Percentiles rank a stretch among this genome's conserved stretches.
These are phyloP conservation scores for Mesembrinibis cayennensis DNA, from an alignment of 2,113 vertebrate species.

Conservation along the genomic window DNA sequence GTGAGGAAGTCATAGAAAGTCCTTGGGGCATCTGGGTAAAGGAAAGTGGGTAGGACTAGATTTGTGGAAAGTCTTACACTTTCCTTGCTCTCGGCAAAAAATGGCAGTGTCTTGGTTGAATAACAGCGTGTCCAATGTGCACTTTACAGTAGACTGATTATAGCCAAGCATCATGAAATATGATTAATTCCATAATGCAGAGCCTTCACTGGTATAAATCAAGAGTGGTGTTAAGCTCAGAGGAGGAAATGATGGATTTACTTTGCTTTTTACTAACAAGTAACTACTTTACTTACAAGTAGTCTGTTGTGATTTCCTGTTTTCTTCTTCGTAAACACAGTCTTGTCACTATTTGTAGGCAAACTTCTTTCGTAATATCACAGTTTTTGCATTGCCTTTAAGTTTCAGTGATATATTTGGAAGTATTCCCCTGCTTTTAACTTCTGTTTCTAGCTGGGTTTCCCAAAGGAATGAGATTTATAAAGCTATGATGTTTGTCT, in stretches of 20 bases:
- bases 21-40: background rate
- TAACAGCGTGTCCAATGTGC: background rate
- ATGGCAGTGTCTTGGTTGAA: background rate
- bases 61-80: background rate
- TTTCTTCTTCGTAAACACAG: background rate
- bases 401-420: background rate
- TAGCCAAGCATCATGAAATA: background rate
- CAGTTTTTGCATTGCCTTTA: background rate
- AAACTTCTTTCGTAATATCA: background rate
- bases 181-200: background rate
- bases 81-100: background rate
- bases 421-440: background rate
- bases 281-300: background rate
- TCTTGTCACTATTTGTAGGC: background rate
- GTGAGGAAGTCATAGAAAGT: background rate
- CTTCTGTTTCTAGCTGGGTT: background rate
- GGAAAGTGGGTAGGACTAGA: background rate
- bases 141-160: background rate
- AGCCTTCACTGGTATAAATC: background rate
- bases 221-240: background rate
- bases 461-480: background rate
- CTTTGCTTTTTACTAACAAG: background rate
- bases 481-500: background rate
- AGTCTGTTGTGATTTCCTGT: background rate
- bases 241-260: background rate